Evolutionary conservation across 2,888 invertebrate genomes (phyloP), one percentile per base, ranked within the genome.

Genomic region (Idaea biselata): DNA sequence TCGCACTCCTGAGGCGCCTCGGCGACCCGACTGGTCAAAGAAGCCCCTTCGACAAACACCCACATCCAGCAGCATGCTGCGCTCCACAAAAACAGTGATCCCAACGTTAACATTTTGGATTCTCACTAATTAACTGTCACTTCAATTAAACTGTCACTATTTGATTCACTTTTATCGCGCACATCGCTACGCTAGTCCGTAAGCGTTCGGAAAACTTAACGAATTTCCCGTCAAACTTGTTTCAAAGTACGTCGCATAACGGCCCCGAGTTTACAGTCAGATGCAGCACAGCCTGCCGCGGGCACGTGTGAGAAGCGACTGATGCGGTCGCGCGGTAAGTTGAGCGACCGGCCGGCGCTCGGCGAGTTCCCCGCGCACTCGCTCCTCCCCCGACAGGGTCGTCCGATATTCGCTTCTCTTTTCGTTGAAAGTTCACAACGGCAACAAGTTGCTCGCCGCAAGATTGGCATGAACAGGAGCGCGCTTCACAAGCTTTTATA

Each of bases 1-100:
- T 95, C 94, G 89, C 96, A 96, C 84, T 95, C 95, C 84, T 94
- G 94, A 70, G 96, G 95, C 65, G 95, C 94, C 82, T 94, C 94
- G 74, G 94, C 94, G 80, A 93, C 91, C 69, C 93, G 89, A 72
- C 89, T 90, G 70, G 91, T 91, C 81, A 92, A 79, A 72, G 92
- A 90, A 64, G 91, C 88, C 73, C 90, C 87, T 80, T 86, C 74
- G 77, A 86, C 84, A 74, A 86, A 80, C 70, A 82, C 73, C 70
- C 79, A 86, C 81, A 86, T 78, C 86, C 89, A 89, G 77, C 86
- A 90, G 82, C 81, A 91, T 65, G 79, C 81, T 70, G 82, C 83
- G 76, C 78, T 87, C 84, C 86, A 88, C 81, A 90, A 79, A 74
- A 79, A 79, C 78, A 89, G 84, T 80, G 90, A 90, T 89, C 87